Evolutionary conservation across 2,888 invertebrate genomes (phyloP).

Genomic region (Epinotia bilunana): DNA sequence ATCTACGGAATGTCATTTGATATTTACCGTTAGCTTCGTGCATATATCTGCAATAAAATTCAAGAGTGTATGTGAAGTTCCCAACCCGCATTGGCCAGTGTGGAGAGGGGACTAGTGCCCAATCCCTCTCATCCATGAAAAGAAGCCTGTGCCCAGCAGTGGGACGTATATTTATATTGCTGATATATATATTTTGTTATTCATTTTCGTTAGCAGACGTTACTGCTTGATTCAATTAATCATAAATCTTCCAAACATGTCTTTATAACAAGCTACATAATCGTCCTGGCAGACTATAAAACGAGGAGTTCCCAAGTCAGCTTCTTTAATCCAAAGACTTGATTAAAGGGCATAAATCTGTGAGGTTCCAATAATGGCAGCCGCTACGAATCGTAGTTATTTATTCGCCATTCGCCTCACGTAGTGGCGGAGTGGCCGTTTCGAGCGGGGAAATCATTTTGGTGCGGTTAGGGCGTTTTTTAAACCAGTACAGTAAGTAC

Average conservation of each 20-base stretch:
- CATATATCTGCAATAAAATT: too few relatives aligned
- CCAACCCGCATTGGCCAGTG: too few relatives aligned
- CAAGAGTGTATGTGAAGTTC: too few relatives aligned
- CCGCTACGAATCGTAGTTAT: conserved; percentile 47
- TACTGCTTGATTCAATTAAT: background rate
- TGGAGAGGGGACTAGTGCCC: too few relatives aligned
- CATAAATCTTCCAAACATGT: background rate
- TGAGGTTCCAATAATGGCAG: conserved; percentile 48
- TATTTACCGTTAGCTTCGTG: too few relatives aligned
- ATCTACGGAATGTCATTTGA: too few relatives aligned
- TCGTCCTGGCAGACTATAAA: background rate
- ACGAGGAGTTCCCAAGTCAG: background rate
- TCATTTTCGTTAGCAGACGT: too few relatives aligned
- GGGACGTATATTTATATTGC: too few relatives aligned
- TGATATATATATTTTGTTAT: too few relatives aligned
- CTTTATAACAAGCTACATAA: conserved; percentile 1
- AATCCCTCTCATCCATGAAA: too few relatives aligned
- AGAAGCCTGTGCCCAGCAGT: too few relatives aligned
- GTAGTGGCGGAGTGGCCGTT: conserved; percentile 48
- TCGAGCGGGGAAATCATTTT: conserved; percentile 37
- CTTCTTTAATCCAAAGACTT: conserved; percentile 46
- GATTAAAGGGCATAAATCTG: conserved; percentile 51
- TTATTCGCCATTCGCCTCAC: conserved; percentile 53
- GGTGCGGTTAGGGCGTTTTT: conserved; percentile 1
- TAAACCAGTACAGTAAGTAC: conserved; percentile 2